These are phyloP conservation scores for Sebastes minor DNA, from an alignment of 2,797 vertebrate species.

Conservation along the genomic window DNA sequence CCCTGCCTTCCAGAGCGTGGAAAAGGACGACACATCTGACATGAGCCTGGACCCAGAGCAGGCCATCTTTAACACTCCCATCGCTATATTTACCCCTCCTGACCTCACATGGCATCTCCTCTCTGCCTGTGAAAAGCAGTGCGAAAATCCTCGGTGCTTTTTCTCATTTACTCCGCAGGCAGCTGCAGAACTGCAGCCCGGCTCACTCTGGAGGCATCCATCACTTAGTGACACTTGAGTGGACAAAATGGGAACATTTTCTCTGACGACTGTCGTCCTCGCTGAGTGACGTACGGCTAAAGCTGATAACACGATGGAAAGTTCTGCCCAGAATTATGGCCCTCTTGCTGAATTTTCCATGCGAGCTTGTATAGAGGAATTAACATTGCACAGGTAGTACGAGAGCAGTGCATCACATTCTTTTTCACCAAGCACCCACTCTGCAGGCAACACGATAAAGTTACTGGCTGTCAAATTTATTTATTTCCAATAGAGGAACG, in stretches of 20 bases:
- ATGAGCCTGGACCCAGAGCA: slow-evolving; percentile 6
- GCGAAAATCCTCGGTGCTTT: slow-evolving; percentile 69
- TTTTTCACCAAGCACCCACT: not conserved
- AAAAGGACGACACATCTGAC: slow-evolving; percentile 30
- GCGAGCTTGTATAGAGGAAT: not conserved
- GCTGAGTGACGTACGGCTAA: slow-evolving; percentile 47
- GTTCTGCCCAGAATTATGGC: slow-evolving; percentile 32
- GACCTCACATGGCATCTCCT: slow-evolving; percentile 64
- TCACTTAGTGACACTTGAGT: slow-evolving; percentile 70
- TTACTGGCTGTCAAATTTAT: not conserved
- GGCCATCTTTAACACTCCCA: slow-evolving; percentile 50
- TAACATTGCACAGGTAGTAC: not conserved
- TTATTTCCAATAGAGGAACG: not conserved
- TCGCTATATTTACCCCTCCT: slow-evolving; percentile 70
- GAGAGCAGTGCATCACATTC: not conserved
- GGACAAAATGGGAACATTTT: slow-evolving; percentile 67
- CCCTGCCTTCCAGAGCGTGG: slow-evolving; percentile 8
- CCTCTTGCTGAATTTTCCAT: not conserved
- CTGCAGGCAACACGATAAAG: not conserved
- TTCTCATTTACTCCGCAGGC: slow-evolving; percentile 66
- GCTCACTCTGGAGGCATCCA: slow-evolving; percentile 55
- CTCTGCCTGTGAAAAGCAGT: slow-evolving; percentile 62
- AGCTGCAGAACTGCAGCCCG: slow-evolving; percentile 26
- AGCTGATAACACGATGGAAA: slow-evolving; percentile 36
- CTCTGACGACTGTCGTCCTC: slow-evolving; percentile 53